These are phyloP conservation scores for Allacma fusca DNA, from an alignment of 2,888 invertebrate species.

Conservation along the genomic window DNA sequence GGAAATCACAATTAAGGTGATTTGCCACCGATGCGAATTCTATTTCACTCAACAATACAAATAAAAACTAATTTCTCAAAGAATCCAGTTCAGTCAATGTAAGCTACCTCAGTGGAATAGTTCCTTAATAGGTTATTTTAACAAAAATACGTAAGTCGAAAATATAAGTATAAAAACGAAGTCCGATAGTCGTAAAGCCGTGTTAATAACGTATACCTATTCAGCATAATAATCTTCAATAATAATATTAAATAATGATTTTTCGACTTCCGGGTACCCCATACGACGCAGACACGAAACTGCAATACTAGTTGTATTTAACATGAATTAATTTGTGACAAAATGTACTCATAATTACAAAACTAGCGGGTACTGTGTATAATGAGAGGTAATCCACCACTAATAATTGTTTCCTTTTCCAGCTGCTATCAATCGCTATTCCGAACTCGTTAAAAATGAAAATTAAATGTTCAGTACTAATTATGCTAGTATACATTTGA, in stretches of 20 bases:
- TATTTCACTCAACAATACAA: no score
- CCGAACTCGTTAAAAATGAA: background rate
- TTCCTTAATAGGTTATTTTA: background rate
- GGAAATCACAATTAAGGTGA: no score
- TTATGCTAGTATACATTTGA: background rate
- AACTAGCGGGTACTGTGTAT: background rate
- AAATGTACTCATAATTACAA: constrained; percentile 14
- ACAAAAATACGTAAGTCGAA: constrained; percentile 7
- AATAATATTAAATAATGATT: constrained; percentile 21
- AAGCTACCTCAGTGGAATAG: constrained; percentile 6
- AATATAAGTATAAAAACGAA: background rate
- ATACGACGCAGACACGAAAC: background rate
- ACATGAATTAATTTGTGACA: constrained; percentile 28
- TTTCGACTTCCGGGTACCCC: background rate
- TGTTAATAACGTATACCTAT: constrained; percentile 3
- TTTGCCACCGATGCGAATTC: no score
- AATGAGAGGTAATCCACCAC: constrained; percentile 8
- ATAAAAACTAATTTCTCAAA: background rate
- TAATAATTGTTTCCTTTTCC: background rate
- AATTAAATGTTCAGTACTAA: constrained; percentile 9
- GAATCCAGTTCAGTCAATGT: background rate
- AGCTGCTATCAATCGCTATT: background rate
- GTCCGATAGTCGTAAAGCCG: constrained; percentile 14
- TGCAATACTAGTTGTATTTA: background rate
- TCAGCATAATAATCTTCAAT: constrained; percentile 17